Conservation (phyloP, 2,113 vertebrate species). For the Gavia stellata region DNA sequence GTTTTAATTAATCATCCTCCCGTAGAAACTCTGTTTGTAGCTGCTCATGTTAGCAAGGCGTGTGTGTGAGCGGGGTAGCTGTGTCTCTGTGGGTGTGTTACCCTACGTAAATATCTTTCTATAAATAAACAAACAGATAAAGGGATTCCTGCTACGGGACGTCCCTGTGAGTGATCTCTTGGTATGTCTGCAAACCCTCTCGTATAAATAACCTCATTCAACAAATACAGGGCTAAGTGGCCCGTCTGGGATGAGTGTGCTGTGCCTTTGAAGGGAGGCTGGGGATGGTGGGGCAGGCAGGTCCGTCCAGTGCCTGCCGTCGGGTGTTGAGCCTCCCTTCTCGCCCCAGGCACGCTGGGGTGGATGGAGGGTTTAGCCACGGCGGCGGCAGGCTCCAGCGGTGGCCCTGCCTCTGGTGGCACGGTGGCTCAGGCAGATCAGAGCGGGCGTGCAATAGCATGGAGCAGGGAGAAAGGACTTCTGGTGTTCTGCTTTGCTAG, state of each 20-base stretch:
- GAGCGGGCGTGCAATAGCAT: background rate
- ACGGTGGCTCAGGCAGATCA: background rate
- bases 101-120: background rate
- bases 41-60: background rate
- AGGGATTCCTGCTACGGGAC: background rate
- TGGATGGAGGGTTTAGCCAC: background rate
- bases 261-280: background rate
- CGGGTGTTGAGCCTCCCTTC: background rate
- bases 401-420: background rate
- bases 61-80: background rate
- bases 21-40: accelerated
- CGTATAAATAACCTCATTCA: background rate
- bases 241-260: background rate
- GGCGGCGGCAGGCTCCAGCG: accelerated
- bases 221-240: background rate
- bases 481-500: background rate
- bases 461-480: background rate
- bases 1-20: background rate
- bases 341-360: background rate
- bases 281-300: background rate
- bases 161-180: background rate
- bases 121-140: background rate
- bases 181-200: background rate
- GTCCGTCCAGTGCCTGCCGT: background rate
- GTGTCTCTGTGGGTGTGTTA: background rate